Percentiles rank a stretch among this genome's conserved stretches.
phyloP scores from a whole-genome alignment of 1,140 invertebrate species.

The Frieseomelitta varia region DNA sequence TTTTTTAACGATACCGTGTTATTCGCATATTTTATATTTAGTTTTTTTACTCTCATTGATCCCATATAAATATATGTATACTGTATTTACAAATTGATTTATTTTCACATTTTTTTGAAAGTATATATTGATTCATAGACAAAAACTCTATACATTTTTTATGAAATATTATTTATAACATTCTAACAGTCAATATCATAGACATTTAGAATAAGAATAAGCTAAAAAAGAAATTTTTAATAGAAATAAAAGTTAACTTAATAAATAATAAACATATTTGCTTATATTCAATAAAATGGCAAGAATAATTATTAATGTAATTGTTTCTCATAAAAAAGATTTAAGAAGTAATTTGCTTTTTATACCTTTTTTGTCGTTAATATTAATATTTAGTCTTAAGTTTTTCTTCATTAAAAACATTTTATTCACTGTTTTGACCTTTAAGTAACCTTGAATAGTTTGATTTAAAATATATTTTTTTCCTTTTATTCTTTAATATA shows the following conservation, averaged over 20 bases:
- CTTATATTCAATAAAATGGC: neutral
- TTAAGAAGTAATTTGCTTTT: neutral
- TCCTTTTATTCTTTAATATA: neutral
- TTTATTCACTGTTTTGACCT: neutral
- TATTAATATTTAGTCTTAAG: neutral
- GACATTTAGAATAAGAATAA: neutral
- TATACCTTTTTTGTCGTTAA: neutral
- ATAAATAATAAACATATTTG: neutral
- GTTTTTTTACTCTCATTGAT: neutral
- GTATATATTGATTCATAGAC: neutral
- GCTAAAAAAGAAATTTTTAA: neutral
- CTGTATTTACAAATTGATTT: neutral
- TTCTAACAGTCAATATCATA: constrained; percentile 1
- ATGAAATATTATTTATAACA: neutral
- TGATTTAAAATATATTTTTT: neutral
- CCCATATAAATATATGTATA: neutral
- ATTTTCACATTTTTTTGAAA: neutral
- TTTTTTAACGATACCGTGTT: constrained; percentile 13
- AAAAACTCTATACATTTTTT: neutral
- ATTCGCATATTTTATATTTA: constrained; percentile 4
- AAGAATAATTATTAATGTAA: neutral
- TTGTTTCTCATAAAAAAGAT: neutral
- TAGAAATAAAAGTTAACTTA: neutral
- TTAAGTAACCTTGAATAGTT: neutral
- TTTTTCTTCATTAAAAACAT: neutral